These are phyloP conservation scores for Thalassoma bifasciatum DNA, from an alignment of 2,113 vertebrate species.

Conservation along the genomic window DNA sequence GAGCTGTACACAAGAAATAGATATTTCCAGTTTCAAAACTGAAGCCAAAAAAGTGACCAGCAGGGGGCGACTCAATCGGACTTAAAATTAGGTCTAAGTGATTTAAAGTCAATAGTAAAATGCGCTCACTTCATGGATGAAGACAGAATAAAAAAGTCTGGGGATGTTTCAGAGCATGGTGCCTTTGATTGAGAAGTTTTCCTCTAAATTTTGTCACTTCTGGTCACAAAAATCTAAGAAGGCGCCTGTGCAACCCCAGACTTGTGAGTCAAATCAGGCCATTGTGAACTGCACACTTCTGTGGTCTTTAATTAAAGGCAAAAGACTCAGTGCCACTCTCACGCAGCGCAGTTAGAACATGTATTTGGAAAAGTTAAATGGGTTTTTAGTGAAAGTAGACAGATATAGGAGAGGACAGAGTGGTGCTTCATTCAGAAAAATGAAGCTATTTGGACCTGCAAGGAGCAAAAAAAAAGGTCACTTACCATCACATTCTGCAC, in stretches of 20 bases:
- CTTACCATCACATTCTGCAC: slow-evolving; percentile 49
- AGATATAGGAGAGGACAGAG: slow-evolving; percentile 28
- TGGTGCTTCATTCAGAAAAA: slow-evolving; percentile 48
- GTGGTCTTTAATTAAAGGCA: not conserved
- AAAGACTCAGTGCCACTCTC: slow-evolving; percentile 12
- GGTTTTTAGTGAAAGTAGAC: slow-evolving; percentile 57
- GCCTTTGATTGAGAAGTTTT: not conserved
- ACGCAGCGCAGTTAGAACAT: slow-evolving; percentile 35
- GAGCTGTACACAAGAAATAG: not conserved
- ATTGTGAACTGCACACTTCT: not conserved
- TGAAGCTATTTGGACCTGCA: slow-evolving; percentile 74
- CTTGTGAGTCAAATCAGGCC: too few relatives aligned
- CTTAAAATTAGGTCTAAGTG: too few relatives aligned
- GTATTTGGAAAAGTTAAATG: slow-evolving; percentile 29
- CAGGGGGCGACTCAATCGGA: not conserved
- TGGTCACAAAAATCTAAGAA: not conserved
- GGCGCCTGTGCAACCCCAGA: too few relatives aligned
- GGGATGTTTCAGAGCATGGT: too few relatives aligned
- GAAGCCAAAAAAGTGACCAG: not conserved
- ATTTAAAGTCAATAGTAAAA: not conserved
- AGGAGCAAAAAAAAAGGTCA: slow-evolving; percentile 74
- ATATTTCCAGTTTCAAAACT: not conserved
- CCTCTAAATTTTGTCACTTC: not conserved
- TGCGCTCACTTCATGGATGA: not conserved
- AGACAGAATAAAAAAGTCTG: too few relatives aligned